These are phyloP conservation scores for Brachirus orientalis DNA, from an alignment of 2,113 vertebrate species.

Conservation along the genomic window DNA sequence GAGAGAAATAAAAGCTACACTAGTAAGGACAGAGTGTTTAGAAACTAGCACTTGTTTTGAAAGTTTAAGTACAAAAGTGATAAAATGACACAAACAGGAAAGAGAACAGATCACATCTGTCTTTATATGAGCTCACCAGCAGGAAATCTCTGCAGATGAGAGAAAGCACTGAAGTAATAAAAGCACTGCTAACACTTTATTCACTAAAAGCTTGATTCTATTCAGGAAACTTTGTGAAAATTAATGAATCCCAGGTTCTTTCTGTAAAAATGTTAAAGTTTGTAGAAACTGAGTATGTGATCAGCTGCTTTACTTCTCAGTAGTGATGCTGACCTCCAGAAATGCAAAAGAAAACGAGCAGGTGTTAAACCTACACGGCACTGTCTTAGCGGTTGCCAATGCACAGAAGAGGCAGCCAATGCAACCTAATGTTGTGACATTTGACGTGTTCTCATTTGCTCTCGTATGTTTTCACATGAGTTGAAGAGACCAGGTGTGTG, in stretches of 20 bases:
- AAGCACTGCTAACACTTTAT: no score
- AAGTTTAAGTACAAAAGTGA: not conserved
- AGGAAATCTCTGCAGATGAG: not conserved
- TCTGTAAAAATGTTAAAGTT: not conserved
- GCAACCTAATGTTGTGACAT: not conserved
- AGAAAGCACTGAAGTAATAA: no score
- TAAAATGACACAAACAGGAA: no score
- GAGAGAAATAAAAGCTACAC: no score
- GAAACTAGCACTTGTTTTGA: not conserved
- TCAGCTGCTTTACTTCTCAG: not conserved
- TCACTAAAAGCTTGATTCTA: no score
- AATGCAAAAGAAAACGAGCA: constrained; percentile 11
- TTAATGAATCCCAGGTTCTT: not conserved
- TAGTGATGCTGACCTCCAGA: not conserved
- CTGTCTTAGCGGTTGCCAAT: constrained; percentile 14
- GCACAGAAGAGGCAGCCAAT: not conserved
- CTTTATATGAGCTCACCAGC: not conserved
- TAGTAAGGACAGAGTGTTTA: no score
- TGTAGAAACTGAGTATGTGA: not conserved
- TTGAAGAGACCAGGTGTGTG: constrained; percentile 14
- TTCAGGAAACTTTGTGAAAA: not conserved
- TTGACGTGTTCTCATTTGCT: constrained; percentile 19
- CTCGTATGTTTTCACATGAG: constrained; percentile 20
- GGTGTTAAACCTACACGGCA: constrained; percentile 21
- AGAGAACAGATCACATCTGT: not conserved